Evolutionary conservation across 2,888 invertebrate genomes (phyloP).

Genomic region (Laothoe populi): DNA sequence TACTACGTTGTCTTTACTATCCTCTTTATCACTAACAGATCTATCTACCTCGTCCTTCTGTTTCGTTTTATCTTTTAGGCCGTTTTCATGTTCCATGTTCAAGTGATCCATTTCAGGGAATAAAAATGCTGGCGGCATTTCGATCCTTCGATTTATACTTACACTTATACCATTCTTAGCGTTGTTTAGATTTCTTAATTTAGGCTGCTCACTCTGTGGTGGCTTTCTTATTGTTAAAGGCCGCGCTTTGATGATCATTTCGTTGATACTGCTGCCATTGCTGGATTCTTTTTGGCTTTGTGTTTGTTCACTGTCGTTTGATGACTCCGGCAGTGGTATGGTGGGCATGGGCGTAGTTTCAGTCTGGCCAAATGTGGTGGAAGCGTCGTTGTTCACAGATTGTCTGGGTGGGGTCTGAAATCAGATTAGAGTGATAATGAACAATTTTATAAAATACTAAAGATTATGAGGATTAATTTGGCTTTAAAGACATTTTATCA

Average conservation of each 20-base stretch:
- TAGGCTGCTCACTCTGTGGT: constrained; percentile 92
- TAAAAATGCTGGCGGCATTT: constrained; percentile 92
- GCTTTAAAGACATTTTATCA: neutral
- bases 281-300: constrained; percentile 75
- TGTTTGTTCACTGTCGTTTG: constrained; percentile 62
- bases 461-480: neutral
- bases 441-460: neutral
- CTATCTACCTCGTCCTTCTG: constrained; percentile 77
- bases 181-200: constrained; percentile 86
- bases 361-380: constrained; percentile 55
- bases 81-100: constrained; percentile 77
- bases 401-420: constrained; percentile 83
- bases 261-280: constrained; percentile 66
- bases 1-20: constrained; percentile 70
- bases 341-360: constrained; percentile 64
- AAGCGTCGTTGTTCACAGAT: constrained; percentile 71
- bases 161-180: constrained; percentile 86
- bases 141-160: constrained; percentile 89
- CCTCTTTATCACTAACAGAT: constrained; percentile 72
- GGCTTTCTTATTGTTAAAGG: constrained; percentile 93
- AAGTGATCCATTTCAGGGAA: constrained; percentile 90
- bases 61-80: constrained; percentile 66
- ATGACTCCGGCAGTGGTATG: constrained; percentile 66
- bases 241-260: constrained; percentile 89
- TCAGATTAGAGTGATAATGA: constrained; percentile 25